phyloP scores from a whole-genome alignment of 1,140 invertebrate species.

The Euwallacea similis region DNA sequence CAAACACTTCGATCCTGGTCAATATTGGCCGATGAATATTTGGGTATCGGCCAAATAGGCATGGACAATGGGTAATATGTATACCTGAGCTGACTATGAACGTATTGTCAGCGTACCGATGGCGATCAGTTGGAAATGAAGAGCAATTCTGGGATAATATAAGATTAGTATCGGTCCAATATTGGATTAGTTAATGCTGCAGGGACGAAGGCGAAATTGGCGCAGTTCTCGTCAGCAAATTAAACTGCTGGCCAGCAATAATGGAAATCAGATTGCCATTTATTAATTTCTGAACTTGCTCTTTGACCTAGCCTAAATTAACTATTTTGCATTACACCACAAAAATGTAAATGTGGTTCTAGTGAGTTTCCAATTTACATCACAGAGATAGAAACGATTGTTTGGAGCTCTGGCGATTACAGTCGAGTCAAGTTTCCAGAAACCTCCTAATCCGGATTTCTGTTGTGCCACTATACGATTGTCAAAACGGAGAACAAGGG shows the following conservation, averaged over 20 bases:
- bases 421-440: slow-evolving; percentile 4
- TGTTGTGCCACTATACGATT: slow-evolving; percentile 4
- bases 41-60: too few relatives aligned
- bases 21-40: too few relatives aligned
- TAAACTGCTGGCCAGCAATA: background rate
- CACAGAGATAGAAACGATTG: slow-evolving; percentile 3
- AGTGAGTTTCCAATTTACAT: background rate
- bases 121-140: slow-evolving; percentile 11
- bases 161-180: slow-evolving; percentile 18
- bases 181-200: slow-evolving; percentile 15
- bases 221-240: slow-evolving; percentile 5
- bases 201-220: slow-evolving; percentile 10
- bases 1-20: too few relatives aligned
- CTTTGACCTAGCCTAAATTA: too few relatives aligned
- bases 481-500: slow-evolving; percentile 6
- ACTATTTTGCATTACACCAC: too few relatives aligned
- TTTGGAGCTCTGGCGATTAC: background rate
- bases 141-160: slow-evolving; percentile 11
- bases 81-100: slow-evolving; percentile 11
- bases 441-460: slow-evolving; percentile 6
- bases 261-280: background rate
- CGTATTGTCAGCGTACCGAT: slow-evolving; percentile 15
- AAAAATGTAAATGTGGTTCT: too few relatives aligned
- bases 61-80: background rate
- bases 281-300: background rate